These are phyloP conservation scores for Nomada goodeniana DNA, from an alignment of 2,888 invertebrate species.

Conservation along the genomic window DNA sequence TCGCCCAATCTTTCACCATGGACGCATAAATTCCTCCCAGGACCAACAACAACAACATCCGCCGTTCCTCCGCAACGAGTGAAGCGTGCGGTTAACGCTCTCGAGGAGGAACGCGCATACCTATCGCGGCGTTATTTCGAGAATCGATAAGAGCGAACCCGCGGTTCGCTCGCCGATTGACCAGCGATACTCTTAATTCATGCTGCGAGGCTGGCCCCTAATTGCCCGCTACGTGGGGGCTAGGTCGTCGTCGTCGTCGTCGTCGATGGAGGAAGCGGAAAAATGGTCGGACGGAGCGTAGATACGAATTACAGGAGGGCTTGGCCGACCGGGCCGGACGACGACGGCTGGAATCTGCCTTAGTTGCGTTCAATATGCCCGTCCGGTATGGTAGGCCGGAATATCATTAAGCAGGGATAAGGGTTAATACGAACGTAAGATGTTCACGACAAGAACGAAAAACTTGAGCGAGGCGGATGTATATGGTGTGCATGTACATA, in stretches of 20 bases:
- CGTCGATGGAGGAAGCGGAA: slow-evolving; percentile 43
- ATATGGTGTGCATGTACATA: slow-evolving; percentile 68
- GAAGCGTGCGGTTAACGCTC: not conserved
- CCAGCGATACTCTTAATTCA: slow-evolving; percentile 49
- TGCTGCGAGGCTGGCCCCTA: slow-evolving; percentile 44
- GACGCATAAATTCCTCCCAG: slow-evolving; percentile 13
- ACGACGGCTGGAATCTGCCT: slow-evolving; percentile 64
- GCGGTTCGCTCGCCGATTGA: slow-evolving; percentile 17
- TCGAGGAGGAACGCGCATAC: not conserved
- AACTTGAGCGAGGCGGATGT: slow-evolving; percentile 76
- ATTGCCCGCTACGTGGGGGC: slow-evolving; percentile 45
- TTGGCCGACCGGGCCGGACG: slow-evolving; percentile 59
- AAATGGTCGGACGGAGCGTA: slow-evolving; percentile 42
- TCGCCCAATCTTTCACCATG: slow-evolving; percentile 1
- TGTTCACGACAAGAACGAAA: slow-evolving; percentile 71
- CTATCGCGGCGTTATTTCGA: slow-evolving; percentile 21
- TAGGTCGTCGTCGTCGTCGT: slow-evolving; percentile 2
- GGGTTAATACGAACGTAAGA: slow-evolving; percentile 78
- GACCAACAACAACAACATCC: slow-evolving; percentile 1
- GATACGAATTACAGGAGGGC: slow-evolving; percentile 68
- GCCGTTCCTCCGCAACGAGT: not conserved
- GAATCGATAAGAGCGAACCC: slow-evolving; percentile 10
- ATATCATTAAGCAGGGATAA: slow-evolving; percentile 78
- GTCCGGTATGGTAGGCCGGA: slow-evolving; percentile 71
- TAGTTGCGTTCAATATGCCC: slow-evolving; percentile 68